These are phyloP conservation scores for Pardalotus punctatus DNA, from an alignment of 2,113 vertebrate species.

Conservation along the genomic window DNA sequence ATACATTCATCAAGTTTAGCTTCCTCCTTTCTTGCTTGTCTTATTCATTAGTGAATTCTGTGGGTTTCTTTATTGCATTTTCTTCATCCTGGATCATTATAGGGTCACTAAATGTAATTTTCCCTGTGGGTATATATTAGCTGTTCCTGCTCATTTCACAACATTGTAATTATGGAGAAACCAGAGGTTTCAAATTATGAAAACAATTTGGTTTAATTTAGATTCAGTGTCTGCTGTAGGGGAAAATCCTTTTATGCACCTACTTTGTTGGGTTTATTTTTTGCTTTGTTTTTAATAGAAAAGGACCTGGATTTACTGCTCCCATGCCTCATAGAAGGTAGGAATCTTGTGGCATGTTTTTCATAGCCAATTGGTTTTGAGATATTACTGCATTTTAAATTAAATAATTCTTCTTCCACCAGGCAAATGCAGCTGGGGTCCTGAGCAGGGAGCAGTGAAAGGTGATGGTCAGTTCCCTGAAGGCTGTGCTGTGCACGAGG, in stretches of 20 bases:
- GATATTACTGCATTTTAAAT: not conserved
- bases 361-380: not conserved
- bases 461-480: accelerated
- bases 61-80: slow-evolving; percentile 23
- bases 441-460: not conserved
- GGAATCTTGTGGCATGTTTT: not conserved
- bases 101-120: slow-evolving; percentile 41
- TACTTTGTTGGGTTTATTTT: not conserved
- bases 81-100: slow-evolving; percentile 38
- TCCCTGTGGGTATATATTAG: slow-evolving; percentile 2
- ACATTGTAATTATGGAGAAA: slow-evolving; percentile 28
- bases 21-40: not conserved
- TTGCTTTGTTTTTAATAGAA: not conserved
- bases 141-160: slow-evolving; percentile 48
- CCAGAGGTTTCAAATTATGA: slow-evolving; percentile 22
- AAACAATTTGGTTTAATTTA: slow-evolving; percentile 34
- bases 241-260: not conserved
- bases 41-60: slow-evolving; percentile 23
- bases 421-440: not conserved
- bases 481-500: accelerated
- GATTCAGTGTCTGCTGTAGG: not conserved
- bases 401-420: not conserved
- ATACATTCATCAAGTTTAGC: not conserved
- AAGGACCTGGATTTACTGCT: not conserved
- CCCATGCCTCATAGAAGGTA: not conserved